These are phyloP conservation scores for Adineta ricciae DNA, from an alignment of 2,888 invertebrate species.

Conservation along the genomic window DNA sequence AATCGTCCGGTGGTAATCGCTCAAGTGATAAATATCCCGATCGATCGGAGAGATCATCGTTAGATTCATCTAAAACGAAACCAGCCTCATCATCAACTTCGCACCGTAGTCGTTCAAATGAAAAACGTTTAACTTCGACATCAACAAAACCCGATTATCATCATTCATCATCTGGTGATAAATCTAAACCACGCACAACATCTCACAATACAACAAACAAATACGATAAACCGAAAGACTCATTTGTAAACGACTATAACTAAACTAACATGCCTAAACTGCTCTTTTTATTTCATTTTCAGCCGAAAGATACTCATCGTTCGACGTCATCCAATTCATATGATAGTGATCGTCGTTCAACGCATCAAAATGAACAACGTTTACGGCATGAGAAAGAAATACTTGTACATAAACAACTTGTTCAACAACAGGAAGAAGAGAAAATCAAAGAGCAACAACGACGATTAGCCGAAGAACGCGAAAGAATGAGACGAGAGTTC, in stretches of 20 bases:
- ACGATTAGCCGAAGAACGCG: neutral
- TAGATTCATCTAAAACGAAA: neutral
- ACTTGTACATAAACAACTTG: neutral
- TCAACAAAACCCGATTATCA: neutral
- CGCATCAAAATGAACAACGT: neutral
- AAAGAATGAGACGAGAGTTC: neutral
- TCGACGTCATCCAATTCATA: neutral
- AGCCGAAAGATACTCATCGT: neutral
- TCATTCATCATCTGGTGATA: neutral
- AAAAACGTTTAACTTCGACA: neutral
- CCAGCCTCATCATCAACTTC: neutral
- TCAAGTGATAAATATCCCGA: neutral
- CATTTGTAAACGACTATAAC: neutral
- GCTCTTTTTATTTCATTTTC: no score
- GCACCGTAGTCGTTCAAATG: neutral
- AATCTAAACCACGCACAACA: neutral
- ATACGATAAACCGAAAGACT: neutral
- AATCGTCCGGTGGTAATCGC: neutral
- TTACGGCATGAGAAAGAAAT: neutral
- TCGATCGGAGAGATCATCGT: neutral
- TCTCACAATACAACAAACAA: neutral
- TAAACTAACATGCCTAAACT: no score
- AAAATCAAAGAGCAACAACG: neutral
- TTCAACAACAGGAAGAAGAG: conserved; percentile 5
- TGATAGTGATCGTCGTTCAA: neutral